phyloP scores from a whole-genome alignment of 2,888 invertebrate species.

The Acleris holmiana region DNA sequence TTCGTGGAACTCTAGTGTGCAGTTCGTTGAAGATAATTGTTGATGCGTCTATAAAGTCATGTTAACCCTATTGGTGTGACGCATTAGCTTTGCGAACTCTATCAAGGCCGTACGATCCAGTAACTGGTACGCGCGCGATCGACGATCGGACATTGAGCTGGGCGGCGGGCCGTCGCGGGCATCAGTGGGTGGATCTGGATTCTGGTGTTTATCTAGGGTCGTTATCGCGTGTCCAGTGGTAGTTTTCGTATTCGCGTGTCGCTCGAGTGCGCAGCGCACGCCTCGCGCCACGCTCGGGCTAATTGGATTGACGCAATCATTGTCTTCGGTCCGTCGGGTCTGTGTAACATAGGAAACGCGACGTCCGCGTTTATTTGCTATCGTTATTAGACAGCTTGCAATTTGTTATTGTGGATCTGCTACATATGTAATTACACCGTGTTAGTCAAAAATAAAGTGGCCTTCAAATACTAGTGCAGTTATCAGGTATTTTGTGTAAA shows the following conservation, averaged over 20 bases:
- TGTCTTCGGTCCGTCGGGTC: slow-evolving; percentile 42
- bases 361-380: slow-evolving; percentile 24
- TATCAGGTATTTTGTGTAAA: neutral
- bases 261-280: slow-evolving; percentile 33
- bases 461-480: neutral
- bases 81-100: slow-evolving; percentile 53
- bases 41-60: slow-evolving; percentile 16
- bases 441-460: neutral
- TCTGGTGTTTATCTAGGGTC: slow-evolving; percentile 33
- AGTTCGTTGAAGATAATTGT: neutral
- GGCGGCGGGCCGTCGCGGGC: slow-evolving; percentile 51
- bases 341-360: slow-evolving; percentile 34
- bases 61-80: slow-evolving; percentile 31
- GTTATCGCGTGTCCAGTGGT: slow-evolving; percentile 50
- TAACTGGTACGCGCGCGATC: slow-evolving; percentile 68
- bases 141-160: slow-evolving; percentile 45
- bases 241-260: slow-evolving; percentile 31
- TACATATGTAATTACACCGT: neutral
- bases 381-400: slow-evolving; percentile 13
- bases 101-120: slow-evolving; percentile 76
- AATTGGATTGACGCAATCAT: slow-evolving; percentile 46
- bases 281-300: slow-evolving; percentile 19
- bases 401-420: slow-evolving; percentile 20
- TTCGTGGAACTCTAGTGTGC: neutral
- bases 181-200: slow-evolving; percentile 71